Evolutionary conservation across 2,888 invertebrate species (phyloP).

Genomic region (Bellardia pandia): DNA sequence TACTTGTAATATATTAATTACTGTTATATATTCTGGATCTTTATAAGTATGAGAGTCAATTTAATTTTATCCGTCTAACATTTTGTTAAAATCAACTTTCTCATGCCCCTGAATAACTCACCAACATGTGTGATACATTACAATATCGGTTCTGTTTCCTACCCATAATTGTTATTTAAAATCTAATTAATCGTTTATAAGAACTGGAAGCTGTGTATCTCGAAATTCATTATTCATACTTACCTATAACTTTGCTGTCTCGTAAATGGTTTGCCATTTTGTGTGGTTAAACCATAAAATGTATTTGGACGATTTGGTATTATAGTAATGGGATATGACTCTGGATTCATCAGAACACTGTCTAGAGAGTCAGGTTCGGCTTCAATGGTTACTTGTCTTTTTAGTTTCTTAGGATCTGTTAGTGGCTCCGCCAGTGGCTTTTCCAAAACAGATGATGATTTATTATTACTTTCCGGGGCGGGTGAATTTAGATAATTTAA

Average conservation of each 20-base stretch:
- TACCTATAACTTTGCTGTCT: slow-evolving; percentile 83
- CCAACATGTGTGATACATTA: too few relatives aligned
- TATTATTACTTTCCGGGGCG: slow-evolving; percentile 26
- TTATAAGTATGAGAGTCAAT: too few relatives aligned
- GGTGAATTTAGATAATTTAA: slow-evolving; percentile 70
- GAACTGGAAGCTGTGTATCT: too few relatives aligned
- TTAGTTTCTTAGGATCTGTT: slow-evolving; percentile 62
- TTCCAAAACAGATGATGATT: slow-evolving; percentile 27
- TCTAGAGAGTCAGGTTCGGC: slow-evolving; percentile 83
- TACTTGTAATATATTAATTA: too few relatives aligned
- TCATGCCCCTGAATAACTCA: too few relatives aligned
- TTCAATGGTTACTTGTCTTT: slow-evolving; percentile 81
- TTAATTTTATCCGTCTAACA: too few relatives aligned
- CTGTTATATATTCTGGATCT: too few relatives aligned
- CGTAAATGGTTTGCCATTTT: slow-evolving; percentile 80
- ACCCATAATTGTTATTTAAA: too few relatives aligned
- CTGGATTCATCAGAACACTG: slow-evolving; percentile 83
- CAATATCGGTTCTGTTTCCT: too few relatives aligned
- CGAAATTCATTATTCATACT: slow-evolving; percentile 63
- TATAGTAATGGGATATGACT: slow-evolving; percentile 83
- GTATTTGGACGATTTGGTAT: slow-evolving; percentile 83
- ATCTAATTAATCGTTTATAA: too few relatives aligned
- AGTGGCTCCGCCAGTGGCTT: slow-evolving; percentile 30
- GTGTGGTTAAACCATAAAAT: slow-evolving; percentile 80
- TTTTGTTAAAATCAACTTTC: too few relatives aligned